phyloP scores from a whole-genome alignment of 2,113 vertebrate species.

The Mustela nigripes region DNA sequence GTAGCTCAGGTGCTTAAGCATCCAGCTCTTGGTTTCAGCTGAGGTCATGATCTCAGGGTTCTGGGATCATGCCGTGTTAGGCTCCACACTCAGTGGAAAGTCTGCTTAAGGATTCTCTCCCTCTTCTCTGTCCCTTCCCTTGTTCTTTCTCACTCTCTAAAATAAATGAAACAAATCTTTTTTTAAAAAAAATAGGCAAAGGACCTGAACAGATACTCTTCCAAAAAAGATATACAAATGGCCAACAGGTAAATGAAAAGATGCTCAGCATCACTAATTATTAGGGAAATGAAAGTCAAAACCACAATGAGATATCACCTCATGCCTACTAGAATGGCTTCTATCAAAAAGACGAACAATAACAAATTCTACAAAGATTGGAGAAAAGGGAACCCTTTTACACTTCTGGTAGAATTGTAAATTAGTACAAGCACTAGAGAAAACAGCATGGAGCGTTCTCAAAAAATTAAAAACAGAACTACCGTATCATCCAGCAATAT shows the following conservation, averaged over 20 bases:
- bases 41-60: neutral
- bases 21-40: neutral
- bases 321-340: neutral
- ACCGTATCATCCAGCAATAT: neutral
- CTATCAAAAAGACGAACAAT: neutral
- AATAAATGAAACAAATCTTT: neutral
- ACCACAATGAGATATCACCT: neutral
- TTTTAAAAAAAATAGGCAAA: neutral
- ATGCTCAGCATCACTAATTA: neutral
- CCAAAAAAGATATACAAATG: constrained; percentile 12
- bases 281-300: constrained; percentile 18
- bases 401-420: neutral
- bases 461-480: neutral
- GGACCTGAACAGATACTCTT: neutral
- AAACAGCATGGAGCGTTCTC: neutral
- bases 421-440: neutral
- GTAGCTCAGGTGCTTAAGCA: neutral
- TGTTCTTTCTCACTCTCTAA: neutral
- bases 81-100: neutral
- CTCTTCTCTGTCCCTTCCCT: neutral
- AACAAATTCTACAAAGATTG: neutral
- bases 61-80: neutral
- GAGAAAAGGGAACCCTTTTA: neutral
- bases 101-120: neutral
- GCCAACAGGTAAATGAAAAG: neutral